Conservation (phyloP, 1,140 invertebrate genomes). For the Zaprionus ghesquierei region DNA sequence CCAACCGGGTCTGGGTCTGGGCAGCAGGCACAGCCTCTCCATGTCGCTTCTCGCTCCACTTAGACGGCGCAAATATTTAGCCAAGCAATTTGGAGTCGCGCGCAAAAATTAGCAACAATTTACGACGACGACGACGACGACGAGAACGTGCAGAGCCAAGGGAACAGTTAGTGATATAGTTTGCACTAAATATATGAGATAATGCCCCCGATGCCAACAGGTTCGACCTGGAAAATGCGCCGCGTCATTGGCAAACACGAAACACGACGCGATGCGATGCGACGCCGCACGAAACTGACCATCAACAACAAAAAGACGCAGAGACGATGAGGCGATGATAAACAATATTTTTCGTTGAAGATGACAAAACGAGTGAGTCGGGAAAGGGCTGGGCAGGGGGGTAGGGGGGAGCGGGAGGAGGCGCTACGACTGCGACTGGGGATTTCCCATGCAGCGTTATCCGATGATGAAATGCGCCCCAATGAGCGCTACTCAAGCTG, state of each 20-base stretch:
- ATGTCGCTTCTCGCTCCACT: slow-evolving; percentile 42
- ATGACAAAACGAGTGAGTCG: slow-evolving; percentile 18
- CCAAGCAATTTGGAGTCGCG: slow-evolving; percentile 36
- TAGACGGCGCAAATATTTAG: slow-evolving; percentile 56
- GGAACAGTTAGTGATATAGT: slow-evolving; percentile 3
- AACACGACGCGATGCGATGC: neutral
- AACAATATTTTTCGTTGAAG: slow-evolving; percentile 31
- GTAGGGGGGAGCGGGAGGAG: neutral
- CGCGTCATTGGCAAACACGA: slow-evolving; percentile 57
- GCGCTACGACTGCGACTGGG: neutral
- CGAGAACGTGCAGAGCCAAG: slow-evolving; percentile 14
- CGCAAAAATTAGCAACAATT: slow-evolving; percentile 67
- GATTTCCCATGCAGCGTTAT: slow-evolving; percentile 36
- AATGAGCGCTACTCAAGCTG: neutral
- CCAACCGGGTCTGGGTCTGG: slow-evolving; percentile 14
- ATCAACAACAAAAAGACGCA: slow-evolving; percentile 47
- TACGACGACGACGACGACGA: slow-evolving; percentile 21
- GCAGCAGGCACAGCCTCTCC: slow-evolving; percentile 3
- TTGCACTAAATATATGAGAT: slow-evolving; percentile 25
- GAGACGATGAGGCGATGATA: slow-evolving; percentile 17
- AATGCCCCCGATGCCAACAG: slow-evolving; percentile 2
- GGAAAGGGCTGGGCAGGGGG: neutral
- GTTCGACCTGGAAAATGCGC: slow-evolving; percentile 62
- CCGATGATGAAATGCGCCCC: slow-evolving; percentile 26
- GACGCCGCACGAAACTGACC: slow-evolving; percentile 59